phyloP scores from a whole-genome alignment of 2,797 vertebrate genomes.

The Discoglossus pictus region DNA sequence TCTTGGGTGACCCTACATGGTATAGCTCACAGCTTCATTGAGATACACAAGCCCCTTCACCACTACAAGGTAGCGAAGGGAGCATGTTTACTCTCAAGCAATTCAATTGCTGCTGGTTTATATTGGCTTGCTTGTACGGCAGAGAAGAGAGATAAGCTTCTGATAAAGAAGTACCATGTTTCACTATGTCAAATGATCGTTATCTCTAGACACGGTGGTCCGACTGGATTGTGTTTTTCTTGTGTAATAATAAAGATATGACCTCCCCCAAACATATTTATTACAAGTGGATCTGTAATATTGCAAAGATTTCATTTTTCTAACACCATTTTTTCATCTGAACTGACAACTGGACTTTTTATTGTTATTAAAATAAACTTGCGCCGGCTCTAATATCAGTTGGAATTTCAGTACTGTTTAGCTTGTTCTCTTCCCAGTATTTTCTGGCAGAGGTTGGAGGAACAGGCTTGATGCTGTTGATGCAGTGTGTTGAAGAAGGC shows the following conservation, averaged over 20 bases:
- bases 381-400: slow-evolving; percentile 61
- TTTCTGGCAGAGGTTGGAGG: slow-evolving; percentile 60
- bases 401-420: slow-evolving; percentile 69
- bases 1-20: too few relatives aligned
- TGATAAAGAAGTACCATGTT: slow-evolving; percentile 56
- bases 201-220: not conserved
- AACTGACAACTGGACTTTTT: slow-evolving; percentile 60
- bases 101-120: too few relatives aligned
- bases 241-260: slow-evolving; percentile 48
- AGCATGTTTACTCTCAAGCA: too few relatives aligned
- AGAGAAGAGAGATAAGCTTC: too few relatives aligned
- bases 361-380: slow-evolving; percentile 70
- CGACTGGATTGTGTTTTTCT: slow-evolving; percentile 56
- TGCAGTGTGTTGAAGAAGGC: slow-evolving; percentile 56
- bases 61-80: too few relatives aligned
- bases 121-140: too few relatives aligned
- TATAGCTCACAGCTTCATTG: too few relatives aligned
- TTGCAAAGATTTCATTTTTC: slow-evolving; percentile 55
- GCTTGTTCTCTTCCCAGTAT: slow-evolving; percentile 64
- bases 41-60: too few relatives aligned
- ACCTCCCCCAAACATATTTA: slow-evolving; percentile 55
- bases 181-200: slow-evolving; percentile 19
- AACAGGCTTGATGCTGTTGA: slow-evolving; percentile 58
- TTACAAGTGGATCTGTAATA: slow-evolving; percentile 62
- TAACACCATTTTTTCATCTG: slow-evolving; percentile 57